These are phyloP conservation scores for Mesembrinibis cayennensis DNA, from an alignment of 2,113 vertebrate species.

Conservation along the genomic window DNA sequence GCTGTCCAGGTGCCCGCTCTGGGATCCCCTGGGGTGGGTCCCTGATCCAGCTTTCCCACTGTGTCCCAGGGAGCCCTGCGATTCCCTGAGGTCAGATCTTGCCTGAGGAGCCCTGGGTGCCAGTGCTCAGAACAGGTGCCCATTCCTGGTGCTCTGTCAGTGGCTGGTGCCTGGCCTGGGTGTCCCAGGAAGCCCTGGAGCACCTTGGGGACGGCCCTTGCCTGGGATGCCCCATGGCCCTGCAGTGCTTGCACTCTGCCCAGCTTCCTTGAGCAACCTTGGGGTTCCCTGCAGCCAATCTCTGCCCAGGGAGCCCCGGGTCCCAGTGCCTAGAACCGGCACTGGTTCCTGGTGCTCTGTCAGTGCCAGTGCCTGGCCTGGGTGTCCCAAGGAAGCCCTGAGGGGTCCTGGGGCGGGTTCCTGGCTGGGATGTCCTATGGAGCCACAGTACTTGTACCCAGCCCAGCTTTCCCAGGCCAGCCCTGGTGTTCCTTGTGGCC, in stretches of 20 bases:
- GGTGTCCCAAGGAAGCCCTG: not conserved
- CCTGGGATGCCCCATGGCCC: not conserved
- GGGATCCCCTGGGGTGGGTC: not conserved
- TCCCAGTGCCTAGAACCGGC: not conserved
- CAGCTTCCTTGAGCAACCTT: not conserved
- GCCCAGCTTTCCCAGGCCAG: not conserved
- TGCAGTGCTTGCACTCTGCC: not conserved
- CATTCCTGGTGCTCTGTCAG: not conserved
- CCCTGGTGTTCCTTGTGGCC: not conserved
- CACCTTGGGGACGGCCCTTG: not conserved
- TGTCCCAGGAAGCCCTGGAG: not conserved
- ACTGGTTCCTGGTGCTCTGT: not conserved
- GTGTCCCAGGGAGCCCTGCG: not conserved
- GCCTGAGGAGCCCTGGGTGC: not conserved
- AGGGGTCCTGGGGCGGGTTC: not conserved
- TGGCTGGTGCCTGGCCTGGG: not conserved
- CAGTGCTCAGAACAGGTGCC: not conserved
- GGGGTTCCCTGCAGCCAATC: accelerated
- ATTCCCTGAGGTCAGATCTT: not conserved
- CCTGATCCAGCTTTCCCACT: not conserved
- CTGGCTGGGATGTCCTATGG: not conserved
- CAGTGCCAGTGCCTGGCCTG: not conserved
- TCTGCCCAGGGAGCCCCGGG: not conserved
- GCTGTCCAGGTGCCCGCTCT: not conserved
- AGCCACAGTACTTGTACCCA: not conserved